Base-by-base conservation (phyloP, 2,797 vertebrate genomes). In the Remorina albescens region DNA sequence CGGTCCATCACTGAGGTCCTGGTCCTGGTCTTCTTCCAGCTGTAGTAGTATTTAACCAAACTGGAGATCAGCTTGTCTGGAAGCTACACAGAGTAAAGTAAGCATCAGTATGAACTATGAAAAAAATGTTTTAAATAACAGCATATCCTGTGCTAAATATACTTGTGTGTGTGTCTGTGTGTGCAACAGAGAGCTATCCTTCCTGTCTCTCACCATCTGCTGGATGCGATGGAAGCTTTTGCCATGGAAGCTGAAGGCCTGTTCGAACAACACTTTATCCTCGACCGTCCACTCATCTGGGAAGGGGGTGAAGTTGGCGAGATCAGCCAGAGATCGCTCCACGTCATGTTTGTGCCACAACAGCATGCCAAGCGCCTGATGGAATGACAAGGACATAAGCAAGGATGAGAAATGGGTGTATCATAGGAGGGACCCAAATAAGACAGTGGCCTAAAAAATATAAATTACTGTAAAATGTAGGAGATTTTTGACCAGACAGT, bases 211-310 rank as follows among this genome's bases (percentile, higher is more conserved):
- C 86, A 97, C 97, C 97, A 98, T 98, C 93, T 98, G 97, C 85
- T 98, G 97, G 85, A 98, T 98, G 73, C 97, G 95, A 80, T 97
- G 96, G 86, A 98, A 98, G 90, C 96, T 97, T 84, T 98, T 98
- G 73, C 97, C 97, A 0, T 98, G 97, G 91, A 97, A 98, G 86
- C 97, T 96, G 88, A 98, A 98, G 44, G 97, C 97, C 83, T 98
- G 97, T 67, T 98, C 97, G 5, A 98, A 98, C 64, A 98, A 89
- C 61, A 98, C 97, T 83, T 97, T 97, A 80, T 98, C 97, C 91
- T 98, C 97, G 4, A 98, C 94, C 0, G 95, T 97, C 97, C 97
- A 98, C 91, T 98, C 97, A 0, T 98, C 97, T 0, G 97, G 97
- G 84, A 98, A 97, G 0, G 97, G 97, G 0, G 97, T 98, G 90